Conservation (phyloP, 1,140 invertebrate genomes). For the Drusus annulatus region DNA sequence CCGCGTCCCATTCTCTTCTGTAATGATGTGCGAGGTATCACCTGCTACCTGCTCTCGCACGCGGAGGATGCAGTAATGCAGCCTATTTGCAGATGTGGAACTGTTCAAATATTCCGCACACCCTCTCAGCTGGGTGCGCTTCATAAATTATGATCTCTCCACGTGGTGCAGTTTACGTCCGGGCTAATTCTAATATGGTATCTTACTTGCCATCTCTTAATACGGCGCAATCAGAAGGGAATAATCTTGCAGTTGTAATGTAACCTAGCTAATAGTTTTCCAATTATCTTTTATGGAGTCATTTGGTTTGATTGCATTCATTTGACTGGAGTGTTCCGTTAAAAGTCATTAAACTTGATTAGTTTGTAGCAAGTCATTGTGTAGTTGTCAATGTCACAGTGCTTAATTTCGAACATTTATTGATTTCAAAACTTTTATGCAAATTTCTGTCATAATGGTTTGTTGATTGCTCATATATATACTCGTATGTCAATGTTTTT, state of each 20-base stretch:
- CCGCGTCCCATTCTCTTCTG: not conserved
- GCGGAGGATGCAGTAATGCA: not conserved
- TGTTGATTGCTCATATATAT: no score
- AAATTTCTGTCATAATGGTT: no score
- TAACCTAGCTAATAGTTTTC: no score
- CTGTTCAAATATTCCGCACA: slow-evolving; percentile 16
- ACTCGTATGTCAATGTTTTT: no score
- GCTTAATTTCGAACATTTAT: no score
- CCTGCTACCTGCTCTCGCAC: not conserved
- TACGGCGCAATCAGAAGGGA: not conserved
- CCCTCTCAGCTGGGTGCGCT: not conserved
- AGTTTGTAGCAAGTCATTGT: no score
- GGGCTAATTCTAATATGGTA: slow-evolving; percentile 7
- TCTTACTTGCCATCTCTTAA: not conserved
- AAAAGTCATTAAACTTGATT: no score
- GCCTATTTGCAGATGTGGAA: slow-evolving; percentile 31
- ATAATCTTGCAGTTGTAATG: no score
- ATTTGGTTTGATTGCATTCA: not conserved
- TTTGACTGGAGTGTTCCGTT: not conserved
- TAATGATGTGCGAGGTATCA: slow-evolving; percentile 46
- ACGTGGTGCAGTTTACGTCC: not conserved
- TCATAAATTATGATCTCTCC: not conserved
- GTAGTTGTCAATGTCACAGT: no score
- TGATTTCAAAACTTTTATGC: no score
- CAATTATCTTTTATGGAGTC: no score